Conservation (phyloP, 2,888 invertebrate species). For the Gnatocerus cornutus region DNA sequence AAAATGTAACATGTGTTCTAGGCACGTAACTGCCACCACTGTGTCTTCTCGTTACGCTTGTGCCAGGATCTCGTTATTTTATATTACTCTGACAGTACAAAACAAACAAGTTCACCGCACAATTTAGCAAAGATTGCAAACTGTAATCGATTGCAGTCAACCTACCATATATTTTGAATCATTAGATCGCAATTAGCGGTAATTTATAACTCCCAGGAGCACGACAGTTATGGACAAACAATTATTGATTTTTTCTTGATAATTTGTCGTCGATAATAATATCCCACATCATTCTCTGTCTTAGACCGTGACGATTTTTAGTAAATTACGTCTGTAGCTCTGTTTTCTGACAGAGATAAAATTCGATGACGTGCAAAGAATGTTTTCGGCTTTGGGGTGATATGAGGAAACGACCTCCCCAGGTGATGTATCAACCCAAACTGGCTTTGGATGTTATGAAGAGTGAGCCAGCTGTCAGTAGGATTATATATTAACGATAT, state of each 20-base stretch:
- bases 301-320: too few species aligned
- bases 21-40: slow-evolving; percentile 48
- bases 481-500: slow-evolving; percentile 51
- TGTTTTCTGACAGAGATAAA: too few species aligned
- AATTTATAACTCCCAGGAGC: slow-evolving; percentile 27
- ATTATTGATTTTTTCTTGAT: slow-evolving; percentile 19
- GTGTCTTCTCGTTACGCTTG: slow-evolving; percentile 42
- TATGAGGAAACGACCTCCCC: slow-evolving; percentile 28
- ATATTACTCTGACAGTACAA: slow-evolving; percentile 38
- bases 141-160: slow-evolving; percentile 26
- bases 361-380: too few species aligned
- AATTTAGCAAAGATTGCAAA: slow-evolving; percentile 32
- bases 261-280: slow-evolving; percentile 19
- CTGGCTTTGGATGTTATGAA: slow-evolving; percentile 42
- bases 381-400: background rate
- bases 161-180: slow-evolving; percentile 41
- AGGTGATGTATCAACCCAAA: slow-evolving; percentile 42
- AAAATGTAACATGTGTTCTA: slow-evolving; percentile 50
- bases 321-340: too few species aligned
- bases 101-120: slow-evolving; percentile 35
- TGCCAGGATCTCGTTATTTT: slow-evolving; percentile 45
- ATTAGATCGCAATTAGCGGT: slow-evolving; percentile 38
- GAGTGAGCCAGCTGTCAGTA: slow-evolving; percentile 52
- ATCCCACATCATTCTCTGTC: background rate
- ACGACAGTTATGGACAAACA: slow-evolving; percentile 29